Evolutionary conservation across 2,888 invertebrate species (phyloP).

Genomic region (Bombylius major): DNA sequence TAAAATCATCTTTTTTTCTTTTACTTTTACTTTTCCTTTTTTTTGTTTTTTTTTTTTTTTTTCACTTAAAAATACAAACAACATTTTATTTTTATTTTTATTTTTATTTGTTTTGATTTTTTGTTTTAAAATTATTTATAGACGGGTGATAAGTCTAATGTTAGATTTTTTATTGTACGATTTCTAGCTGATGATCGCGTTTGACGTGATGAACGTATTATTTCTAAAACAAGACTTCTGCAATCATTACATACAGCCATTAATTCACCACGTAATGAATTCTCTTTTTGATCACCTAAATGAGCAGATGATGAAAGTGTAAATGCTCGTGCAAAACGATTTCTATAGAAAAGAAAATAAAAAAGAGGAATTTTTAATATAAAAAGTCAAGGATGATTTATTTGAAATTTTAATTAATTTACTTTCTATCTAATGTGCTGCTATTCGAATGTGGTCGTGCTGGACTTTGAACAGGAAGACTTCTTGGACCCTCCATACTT

Average conservation of each 20-base stretch:
- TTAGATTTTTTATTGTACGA: slow-evolving; percentile 67
- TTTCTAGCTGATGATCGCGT: slow-evolving; percentile 71
- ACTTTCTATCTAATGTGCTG: slow-evolving; percentile 45
- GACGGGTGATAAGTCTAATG: slow-evolving; percentile 71
- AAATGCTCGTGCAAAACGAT: slow-evolving; percentile 49
- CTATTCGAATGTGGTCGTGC: slow-evolving; percentile 35
- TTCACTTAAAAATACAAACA: too few species aligned
- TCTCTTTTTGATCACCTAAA: slow-evolving; percentile 39
- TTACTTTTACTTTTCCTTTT: too few species aligned
- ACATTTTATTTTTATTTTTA: too few species aligned
- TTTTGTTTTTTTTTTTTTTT: too few species aligned
- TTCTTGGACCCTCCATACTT: slow-evolving; percentile 46
- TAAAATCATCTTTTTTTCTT: too few species aligned
- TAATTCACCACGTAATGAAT: slow-evolving; percentile 59
- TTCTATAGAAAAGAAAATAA: slow-evolving; percentile 33
- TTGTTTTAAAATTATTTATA: slow-evolving; percentile 40
- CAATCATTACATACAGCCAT: slow-evolving; percentile 92
- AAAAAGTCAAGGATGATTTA: background rate
- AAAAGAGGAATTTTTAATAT: background rate
- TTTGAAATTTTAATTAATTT: slow-evolving; percentile 13
- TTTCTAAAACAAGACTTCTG: slow-evolving; percentile 85
- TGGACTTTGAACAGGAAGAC: slow-evolving; percentile 39
- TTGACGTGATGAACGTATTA: slow-evolving; percentile 78
- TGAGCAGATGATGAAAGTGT: slow-evolving; percentile 41
- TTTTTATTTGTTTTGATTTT: too few species aligned